Conservation (phyloP, 2,888 invertebrate species). For the Lithophane semibrunnea region DNA sequence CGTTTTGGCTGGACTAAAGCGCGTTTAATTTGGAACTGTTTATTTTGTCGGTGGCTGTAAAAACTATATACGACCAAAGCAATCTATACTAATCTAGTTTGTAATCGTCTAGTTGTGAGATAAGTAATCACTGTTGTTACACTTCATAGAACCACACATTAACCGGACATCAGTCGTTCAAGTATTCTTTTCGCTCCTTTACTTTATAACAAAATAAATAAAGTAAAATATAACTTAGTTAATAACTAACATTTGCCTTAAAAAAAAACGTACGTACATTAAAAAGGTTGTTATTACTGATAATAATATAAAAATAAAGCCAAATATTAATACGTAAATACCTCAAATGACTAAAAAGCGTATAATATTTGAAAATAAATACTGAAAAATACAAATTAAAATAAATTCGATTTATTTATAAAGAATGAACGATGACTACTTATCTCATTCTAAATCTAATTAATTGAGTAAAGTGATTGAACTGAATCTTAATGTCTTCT, state of each 20-base stretch:
- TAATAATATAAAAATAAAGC: slow-evolving; percentile 46
- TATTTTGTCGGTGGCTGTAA: slow-evolving; percentile 69
- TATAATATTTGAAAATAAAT: slow-evolving; percentile 10
- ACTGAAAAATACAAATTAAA: not conserved
- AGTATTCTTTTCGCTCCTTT: not conserved
- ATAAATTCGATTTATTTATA: slow-evolving; percentile 1
- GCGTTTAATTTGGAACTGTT: slow-evolving; percentile 50
- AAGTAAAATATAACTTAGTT: slow-evolving; percentile 11
- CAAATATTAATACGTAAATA: slow-evolving; percentile 44
- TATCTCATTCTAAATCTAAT: slow-evolving; percentile 69
- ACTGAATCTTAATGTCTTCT: slow-evolving; percentile 79
- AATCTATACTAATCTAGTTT: slow-evolving; percentile 79
- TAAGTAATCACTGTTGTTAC: slow-evolving; percentile 68
- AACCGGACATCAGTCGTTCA: slow-evolving; percentile 11
- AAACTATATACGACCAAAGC: slow-evolving; percentile 83
- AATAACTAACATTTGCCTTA: slow-evolving; percentile 49
- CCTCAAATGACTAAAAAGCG: slow-evolving; percentile 39
- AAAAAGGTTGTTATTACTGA: slow-evolving; percentile 59
- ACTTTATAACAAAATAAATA: slow-evolving; percentile 13
- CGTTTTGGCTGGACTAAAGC: slow-evolving; percentile 57
- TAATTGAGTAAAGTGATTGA: slow-evolving; percentile 74
- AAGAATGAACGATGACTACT: slow-evolving; percentile 64
- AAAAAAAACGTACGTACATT: slow-evolving; percentile 51
- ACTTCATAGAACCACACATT: slow-evolving; percentile 45
- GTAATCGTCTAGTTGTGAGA: slow-evolving; percentile 70